phyloP scores from a whole-genome alignment of 2,113 vertebrate genomes.

The Emberiza fucata region DNA sequence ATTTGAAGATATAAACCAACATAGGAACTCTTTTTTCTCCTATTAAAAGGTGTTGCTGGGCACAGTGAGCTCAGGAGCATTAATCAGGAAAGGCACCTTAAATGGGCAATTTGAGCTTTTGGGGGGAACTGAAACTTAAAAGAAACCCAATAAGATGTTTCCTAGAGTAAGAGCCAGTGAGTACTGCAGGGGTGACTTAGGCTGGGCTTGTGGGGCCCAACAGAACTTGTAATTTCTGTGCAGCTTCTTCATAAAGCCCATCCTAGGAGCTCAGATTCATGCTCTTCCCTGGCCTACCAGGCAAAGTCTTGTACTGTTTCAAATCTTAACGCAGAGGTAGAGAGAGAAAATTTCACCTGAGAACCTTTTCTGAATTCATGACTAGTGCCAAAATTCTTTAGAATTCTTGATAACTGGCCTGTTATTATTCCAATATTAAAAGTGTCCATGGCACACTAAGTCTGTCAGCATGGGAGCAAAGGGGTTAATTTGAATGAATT shows the following conservation, averaged over 20 bases:
- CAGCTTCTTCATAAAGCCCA: not conserved
- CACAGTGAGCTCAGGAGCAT: not conserved
- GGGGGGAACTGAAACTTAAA: not conserved
- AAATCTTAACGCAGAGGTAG: not conserved
- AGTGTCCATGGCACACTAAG: not conserved
- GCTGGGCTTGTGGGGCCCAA: not conserved
- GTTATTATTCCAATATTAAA: not conserved
- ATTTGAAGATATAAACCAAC: not conserved
- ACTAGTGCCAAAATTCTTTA: not conserved
- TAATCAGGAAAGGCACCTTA: not conserved
- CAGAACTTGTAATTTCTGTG: not conserved
- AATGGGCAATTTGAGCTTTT: not conserved
- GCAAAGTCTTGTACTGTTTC: rapidly evolving
- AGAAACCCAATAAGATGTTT: not conserved
- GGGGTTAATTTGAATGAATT: not conserved
- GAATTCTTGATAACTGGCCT: not conserved
- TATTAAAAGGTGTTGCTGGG: not conserved
- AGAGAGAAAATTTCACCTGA: not conserved
- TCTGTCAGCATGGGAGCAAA: not conserved
- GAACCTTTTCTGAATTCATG: rapidly evolving
- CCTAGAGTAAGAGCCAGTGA: not conserved
- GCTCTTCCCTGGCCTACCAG: not conserved
- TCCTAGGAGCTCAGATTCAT: not conserved
- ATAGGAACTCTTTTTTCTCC: not conserved
- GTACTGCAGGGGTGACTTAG: not conserved